Evolutionary conservation across 35 echinoderm and acorn worm genomes (phyloP).

Genomic region (Strongylocentrotus purpuratus): DNA sequence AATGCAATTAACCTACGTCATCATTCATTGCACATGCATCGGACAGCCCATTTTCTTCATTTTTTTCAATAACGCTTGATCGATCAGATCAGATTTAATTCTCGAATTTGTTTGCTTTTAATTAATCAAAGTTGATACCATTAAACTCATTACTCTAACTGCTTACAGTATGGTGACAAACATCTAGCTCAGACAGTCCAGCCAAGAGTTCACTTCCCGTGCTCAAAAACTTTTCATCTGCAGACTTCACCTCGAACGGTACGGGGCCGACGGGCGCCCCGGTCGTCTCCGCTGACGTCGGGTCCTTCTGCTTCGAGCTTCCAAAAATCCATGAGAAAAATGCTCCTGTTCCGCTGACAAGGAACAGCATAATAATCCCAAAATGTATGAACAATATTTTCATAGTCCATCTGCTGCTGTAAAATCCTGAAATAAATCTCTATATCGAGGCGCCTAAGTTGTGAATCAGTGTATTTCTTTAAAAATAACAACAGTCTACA

Average conservation of each 20-base stretch:
- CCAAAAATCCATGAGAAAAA: conserved; percentile 66
- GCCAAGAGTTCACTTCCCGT: conserved; percentile 78
- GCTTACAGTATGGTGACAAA: conserved; percentile 86
- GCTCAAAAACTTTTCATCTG: conserved; percentile 83
- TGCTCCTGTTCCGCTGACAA: not conserved
- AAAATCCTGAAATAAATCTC: too few species aligned
- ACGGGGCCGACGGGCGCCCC: conserved; percentile 30
- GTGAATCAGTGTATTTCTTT: not conserved
- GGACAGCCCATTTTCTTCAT: too few species aligned
- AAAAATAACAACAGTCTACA: not conserved
- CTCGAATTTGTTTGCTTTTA: too few species aligned
- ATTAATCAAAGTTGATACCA: too few species aligned
- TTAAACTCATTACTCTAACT: too few species aligned
- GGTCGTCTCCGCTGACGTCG: not conserved
- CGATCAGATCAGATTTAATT: too few species aligned
- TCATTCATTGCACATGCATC: too few species aligned
- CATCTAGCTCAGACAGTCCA: conserved; percentile 86
- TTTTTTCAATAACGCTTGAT: too few species aligned
- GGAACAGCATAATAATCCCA: not conserved
- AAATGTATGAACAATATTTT: not conserved
- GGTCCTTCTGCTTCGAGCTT: not conserved
- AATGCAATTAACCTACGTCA: too few species aligned
- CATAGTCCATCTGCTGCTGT: not conserved
- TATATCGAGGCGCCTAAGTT: not conserved
- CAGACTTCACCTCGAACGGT: conserved; percentile 80